Evolutionary conservation across 2,888 invertebrate species (phyloP).

Genomic region (Diadegma fenestrale): DNA sequence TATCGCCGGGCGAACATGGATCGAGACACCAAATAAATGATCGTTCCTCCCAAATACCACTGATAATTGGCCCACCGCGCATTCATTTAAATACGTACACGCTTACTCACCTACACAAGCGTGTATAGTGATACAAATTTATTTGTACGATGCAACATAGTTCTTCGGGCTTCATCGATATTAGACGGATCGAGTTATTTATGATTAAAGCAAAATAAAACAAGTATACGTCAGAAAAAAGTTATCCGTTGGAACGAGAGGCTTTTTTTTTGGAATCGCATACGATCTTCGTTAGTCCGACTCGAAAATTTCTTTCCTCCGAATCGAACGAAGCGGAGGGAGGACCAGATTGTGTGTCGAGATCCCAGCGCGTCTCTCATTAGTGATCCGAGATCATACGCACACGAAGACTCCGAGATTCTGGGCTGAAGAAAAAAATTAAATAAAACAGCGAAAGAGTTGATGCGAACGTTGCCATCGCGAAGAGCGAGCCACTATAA

Average conservation of each 20-base stretch:
- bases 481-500: conserved; percentile 57
- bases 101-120: neutral
- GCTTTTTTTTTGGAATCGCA: conserved; percentile 32
- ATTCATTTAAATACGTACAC: conserved; percentile 8
- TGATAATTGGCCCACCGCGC: neutral
- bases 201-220: conserved; percentile 60
- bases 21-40: conserved; percentile 58
- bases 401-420: neutral
- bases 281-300: conserved; percentile 57
- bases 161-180: conserved; percentile 50
- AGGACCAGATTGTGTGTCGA: neutral
- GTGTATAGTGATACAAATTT: conserved; percentile 50
- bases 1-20: conserved; percentile 53
- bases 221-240: conserved; percentile 12
- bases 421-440: conserved; percentile 2
- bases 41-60: conserved; percentile 45
- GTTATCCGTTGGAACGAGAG: neutral
- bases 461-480: conserved; percentile 28
- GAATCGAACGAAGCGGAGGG: neutral
- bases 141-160: conserved; percentile 60
- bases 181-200: conserved; percentile 55
- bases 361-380: conserved; percentile 55
- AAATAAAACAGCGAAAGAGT: conserved; percentile 34
- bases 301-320: conserved; percentile 45
- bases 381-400: conserved; percentile 38